Evolutionary conservation across 2,113 vertebrate genomes (phyloP), one percentile per base, ranked within the genome.

Genomic region (Desmodus rotundus): DNA sequence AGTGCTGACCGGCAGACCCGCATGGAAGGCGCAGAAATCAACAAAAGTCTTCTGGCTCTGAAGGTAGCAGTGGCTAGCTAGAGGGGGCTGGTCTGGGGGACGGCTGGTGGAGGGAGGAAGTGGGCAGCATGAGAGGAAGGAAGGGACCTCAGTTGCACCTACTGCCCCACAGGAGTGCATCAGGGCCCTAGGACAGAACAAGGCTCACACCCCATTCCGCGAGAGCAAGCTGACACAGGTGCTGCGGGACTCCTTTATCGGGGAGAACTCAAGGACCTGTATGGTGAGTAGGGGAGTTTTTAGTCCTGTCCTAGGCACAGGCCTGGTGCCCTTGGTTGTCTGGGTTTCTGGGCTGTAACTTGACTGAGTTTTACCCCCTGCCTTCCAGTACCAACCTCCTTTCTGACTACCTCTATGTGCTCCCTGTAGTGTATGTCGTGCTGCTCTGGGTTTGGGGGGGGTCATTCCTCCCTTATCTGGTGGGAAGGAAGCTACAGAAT

Each of bases 211-310:
- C 33, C 99, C 99, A 0, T 99, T 99, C 98, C 98, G 99, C 14
- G 99, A 99, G 98, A 99, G 99, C 98, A 99, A 99, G 96, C 99
- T 99, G 91, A 99, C 99, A 14, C 99, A 99, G 97, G 99, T 99
- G 78, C 98, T 99, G 28, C 98, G 99, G 92, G 99, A 99, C 96
- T 99, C 99, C 54, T 99, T 99, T 96, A 99, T 99, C 17, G 99
- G 99, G 84, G 98, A 99, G 84, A 99, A 99, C 95, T 99, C 99
- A 4, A 99, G 98, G 97, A 99, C 99, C 16, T 99, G 99, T 98
- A 99, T 99, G 99, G 99, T 99, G 98, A 98, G 98, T 97, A 33
- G 41, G 24, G 38, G 78, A 14, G 4, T 85, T 84, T 31, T 90
- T 20, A 24, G 14, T 58, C 36, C 45, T 68, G 3, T 33, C 61